Evolutionary conservation across 2,888 invertebrate genomes (phyloP).

Genomic region (Keiferia lycopersicella): DNA sequence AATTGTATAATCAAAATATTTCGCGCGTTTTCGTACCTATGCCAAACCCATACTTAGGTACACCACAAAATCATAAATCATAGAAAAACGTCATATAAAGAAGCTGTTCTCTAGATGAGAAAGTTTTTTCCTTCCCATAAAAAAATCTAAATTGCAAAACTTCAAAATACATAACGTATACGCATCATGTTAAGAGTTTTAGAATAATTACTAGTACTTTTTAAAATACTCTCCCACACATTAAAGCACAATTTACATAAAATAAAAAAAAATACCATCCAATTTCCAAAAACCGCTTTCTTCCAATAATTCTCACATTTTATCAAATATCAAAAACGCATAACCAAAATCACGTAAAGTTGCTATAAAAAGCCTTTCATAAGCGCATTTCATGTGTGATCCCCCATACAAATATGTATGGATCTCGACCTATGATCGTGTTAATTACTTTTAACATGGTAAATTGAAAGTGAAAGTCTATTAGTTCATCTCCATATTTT

Average conservation of each 20-base stretch:
- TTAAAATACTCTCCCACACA: background rate
- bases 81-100: too few relatives aligned
- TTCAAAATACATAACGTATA: too few relatives aligned
- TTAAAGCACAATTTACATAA: background rate
- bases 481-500: slow-evolving; percentile 9
- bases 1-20: too few relatives aligned
- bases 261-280: background rate
- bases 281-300: slow-evolving; percentile 1
- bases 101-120: too few relatives aligned
- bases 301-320: background rate
- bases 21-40: too few relatives aligned
- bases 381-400: too few relatives aligned
- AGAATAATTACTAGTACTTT: too few relatives aligned
- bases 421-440: slow-evolving; percentile 13
- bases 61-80: too few relatives aligned
- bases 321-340: background rate
- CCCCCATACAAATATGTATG: background rate
- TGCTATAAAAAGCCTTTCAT: slow-evolving; percentile 2
- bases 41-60: too few relatives aligned
- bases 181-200: too few relatives aligned
- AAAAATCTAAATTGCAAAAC: too few relatives aligned
- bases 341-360: background rate
- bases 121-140: too few relatives aligned
- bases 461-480: slow-evolving; percentile 12
- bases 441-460: slow-evolving; percentile 6